Base-by-base conservation (phyloP, 2,113 vertebrate species). In the Tympanuchus pallidicinctus region DNA sequence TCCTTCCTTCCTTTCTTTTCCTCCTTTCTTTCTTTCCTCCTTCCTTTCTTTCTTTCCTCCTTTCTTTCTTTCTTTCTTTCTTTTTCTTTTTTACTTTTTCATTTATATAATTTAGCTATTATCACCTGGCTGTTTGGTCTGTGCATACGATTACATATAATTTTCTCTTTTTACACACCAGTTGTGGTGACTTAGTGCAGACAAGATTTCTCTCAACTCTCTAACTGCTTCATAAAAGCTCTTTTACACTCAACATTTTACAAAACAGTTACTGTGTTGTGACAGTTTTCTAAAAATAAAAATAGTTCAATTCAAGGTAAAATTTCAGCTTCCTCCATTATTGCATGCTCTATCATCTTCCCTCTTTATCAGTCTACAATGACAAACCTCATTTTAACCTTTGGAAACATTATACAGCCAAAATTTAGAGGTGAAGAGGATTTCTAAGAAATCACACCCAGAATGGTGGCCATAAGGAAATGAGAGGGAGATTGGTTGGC, bases 31-130 rank as follows among this genome's bases (percentile, higher is more conserved):
- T 54, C 13, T 4, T 32, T 30, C 43, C 6, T 43, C 17, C 5
- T 21, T 42, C 43, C 16, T 43, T 43, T 5, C 52, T 3, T 21
- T 19, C 42, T 48, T 48, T 17, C 22, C 43, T 60, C 11, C 12
- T 13, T 59, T 36, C 13, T 2, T 5, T 10, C 11, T 40, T 40
- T 11, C 43, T 50, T 34, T 12, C 22, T 43, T 60, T 13, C 2
- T 34, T 34, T 87, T 72, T 6, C 16, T 5, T n/a, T 43, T 43
- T 59, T 25, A 16, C 5, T 17, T 40, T 89, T 77, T 4, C 8
- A n/a, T 88, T 90, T 89, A 18, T 85, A 40, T 73, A 66, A 85
- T 76, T 85, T 77, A 73, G 34, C 22, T 80, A 28, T 85, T 88
- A 82, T 82, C 56, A 80, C 28, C 43, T 77, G 42, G 34, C 75